Base-by-base conservation (phyloP, 2,888 invertebrate genomes). In the Bruchidius siliquastri region DNA sequence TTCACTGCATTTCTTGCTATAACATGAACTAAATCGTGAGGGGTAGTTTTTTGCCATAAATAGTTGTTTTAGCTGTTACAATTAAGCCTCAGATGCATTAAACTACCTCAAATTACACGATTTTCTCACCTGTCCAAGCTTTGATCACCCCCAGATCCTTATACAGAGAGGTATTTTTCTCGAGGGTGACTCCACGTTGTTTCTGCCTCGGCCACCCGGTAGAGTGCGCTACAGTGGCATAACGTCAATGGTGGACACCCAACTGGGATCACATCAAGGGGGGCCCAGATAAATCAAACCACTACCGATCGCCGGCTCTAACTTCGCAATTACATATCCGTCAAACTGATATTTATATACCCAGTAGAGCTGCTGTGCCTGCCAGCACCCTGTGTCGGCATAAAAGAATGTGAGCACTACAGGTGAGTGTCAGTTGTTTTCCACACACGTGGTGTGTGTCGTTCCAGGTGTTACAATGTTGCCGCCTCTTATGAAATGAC, bases 301-400 rank as follows among this genome's bases (percentile, higher is more conserved):
- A 84, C 84, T 85, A 84, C 85, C 84, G 85, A 85, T 84, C 84
- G 82, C 81, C 81, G 75, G 83, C 81, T 81, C 81, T 81, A 82
- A 82, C 83, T 81, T 83, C 81, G 84, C 85, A 86, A 85, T 86
- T 85, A 85, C 83, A 81, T 82, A 83, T 83, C 83, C 84, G 85
- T 86, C 85, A 86, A 86, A 86, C 81, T 81, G 81, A 83, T 83
- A 86, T 86, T 86, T 86, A 49, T 49, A 49, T 13, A 49, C 49
- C 49, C 49, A 49, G 49, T 13, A 13, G 49, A 49, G 49, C 49
- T 49, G 49, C 49, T 49, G 49, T 18, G 8, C 10, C 49, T 49
- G 49, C 49, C 49, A 49, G 49, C 49, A 49, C 49, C 49, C 49
- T 49, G 49, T 13, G 49, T 13, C 49, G 49, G 10, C 49, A 49